phyloP scores from a whole-genome alignment of 30 jellyfish, hydroid and myxozoan genomes.

The Mastigias papua region DNA sequence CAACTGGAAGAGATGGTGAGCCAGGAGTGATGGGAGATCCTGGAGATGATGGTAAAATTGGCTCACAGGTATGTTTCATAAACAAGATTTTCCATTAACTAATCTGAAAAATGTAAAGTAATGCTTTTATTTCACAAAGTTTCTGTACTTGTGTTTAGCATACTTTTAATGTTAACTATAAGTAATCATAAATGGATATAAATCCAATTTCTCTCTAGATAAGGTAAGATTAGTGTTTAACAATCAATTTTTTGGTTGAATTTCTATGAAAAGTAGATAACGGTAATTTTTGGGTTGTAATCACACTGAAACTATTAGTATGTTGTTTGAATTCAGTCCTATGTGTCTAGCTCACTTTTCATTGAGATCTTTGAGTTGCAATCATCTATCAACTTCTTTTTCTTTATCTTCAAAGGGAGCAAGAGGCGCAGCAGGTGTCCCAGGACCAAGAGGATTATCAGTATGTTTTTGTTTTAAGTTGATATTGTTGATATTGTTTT shows the following conservation, averaged over 20 bases:
- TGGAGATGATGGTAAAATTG: slow-evolving; percentile 67
- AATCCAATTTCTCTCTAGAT: too few species aligned
- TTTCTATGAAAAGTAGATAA: too few species aligned
- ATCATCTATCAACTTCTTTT: background rate
- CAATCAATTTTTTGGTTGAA: too few species aligned
- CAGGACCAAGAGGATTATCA: slow-evolving; percentile 59
- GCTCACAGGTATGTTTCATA: slow-evolving; percentile 32
- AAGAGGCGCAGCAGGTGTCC: slow-evolving; percentile 66
- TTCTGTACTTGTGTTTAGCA: background rate
- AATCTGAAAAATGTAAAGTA: background rate
- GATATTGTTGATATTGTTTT: too few species aligned
- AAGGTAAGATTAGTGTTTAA: too few species aligned
- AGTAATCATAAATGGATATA: too few species aligned
- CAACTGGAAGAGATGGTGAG: slow-evolving; percentile 81
- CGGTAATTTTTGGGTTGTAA: too few species aligned
- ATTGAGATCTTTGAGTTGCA: background rate
- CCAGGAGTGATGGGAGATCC: slow-evolving; percentile 90
- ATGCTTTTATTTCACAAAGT: background rate
- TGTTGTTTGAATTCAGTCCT: too few species aligned
- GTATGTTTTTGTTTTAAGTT: slow-evolving; percentile 27
- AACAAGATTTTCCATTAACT: too few species aligned
- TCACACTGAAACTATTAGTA: too few species aligned
- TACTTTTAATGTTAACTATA: too few species aligned
- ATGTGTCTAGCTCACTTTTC: too few species aligned
- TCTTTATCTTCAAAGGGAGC: slow-evolving; percentile 62